These are phyloP conservation scores for Lasioglossum calceatum DNA, from an alignment of 2,888 invertebrate genomes.

Conservation along the genomic window DNA sequence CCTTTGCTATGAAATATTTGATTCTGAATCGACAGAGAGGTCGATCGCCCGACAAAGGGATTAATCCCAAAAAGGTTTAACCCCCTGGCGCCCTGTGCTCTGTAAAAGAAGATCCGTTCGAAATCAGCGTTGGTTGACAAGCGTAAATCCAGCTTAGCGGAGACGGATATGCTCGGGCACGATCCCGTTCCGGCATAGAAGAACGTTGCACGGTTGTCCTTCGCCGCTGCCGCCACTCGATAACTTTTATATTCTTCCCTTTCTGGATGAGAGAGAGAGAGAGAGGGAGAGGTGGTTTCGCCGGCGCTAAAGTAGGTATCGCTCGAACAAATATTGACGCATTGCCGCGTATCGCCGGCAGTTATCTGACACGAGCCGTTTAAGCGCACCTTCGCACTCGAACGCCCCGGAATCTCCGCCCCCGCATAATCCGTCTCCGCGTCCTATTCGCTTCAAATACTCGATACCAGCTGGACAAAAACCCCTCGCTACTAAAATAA, in stretches of 20 bases:
- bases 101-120: not conserved
- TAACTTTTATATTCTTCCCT: constrained; percentile 51
- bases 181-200: not conserved
- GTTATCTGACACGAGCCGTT: constrained; percentile 33
- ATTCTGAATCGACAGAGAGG: not conserved
- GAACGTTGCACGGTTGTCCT: not conserved
- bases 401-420: constrained; percentile 4
- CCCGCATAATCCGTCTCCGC: not conserved
- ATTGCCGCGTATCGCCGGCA: constrained; percentile 2
- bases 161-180: not conserved
- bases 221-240: constrained; percentile 42
- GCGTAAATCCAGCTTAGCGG: not conserved
- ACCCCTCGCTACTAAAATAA: not conserved
- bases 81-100: not conserved
- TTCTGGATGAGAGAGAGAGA: not conserved
- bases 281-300: not conserved
- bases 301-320: constrained; percentile 33
- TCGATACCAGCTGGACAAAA: not conserved
- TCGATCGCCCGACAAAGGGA: not conserved
- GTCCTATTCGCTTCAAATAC: not conserved
- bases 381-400: constrained; percentile 50
- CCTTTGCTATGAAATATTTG: not conserved
- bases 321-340: constrained; percentile 55
- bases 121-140: not conserved
- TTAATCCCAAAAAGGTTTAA: not conserved